phyloP scores from a whole-genome alignment of 2,888 invertebrate species.

The Chloroclystis v-ata region DNA sequence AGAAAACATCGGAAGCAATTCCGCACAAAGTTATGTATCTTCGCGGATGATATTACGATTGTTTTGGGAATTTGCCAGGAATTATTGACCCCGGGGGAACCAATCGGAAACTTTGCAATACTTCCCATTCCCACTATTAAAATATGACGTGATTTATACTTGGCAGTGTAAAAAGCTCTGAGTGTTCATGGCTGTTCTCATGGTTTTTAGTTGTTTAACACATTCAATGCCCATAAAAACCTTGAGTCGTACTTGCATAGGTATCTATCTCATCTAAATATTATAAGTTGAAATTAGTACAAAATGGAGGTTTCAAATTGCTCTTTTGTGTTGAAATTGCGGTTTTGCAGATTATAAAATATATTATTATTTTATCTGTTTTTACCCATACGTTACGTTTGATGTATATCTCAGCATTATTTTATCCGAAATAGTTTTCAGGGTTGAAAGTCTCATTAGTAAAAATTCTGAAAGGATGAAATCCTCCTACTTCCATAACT shows the following conservation, averaged over 20 bases:
- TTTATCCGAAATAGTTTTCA: not conserved
- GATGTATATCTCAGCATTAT: not conserved
- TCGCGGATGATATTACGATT: slow-evolving; percentile 56
- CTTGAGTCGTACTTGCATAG: too few species aligned
- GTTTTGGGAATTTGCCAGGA: slow-evolving; percentile 73
- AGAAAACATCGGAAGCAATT: slow-evolving; percentile 31
- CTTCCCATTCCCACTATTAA: slow-evolving; percentile 46
- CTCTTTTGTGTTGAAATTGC: too few species aligned
- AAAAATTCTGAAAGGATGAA: not conserved
- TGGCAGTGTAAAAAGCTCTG: slow-evolving; percentile 8
- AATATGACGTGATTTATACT: slow-evolving; percentile 45
- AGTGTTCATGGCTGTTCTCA: not conserved
- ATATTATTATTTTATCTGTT: too few species aligned
- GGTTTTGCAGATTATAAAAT: too few species aligned
- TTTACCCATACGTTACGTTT: too few species aligned
- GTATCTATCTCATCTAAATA: too few species aligned
- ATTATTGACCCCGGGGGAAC: slow-evolving; percentile 69
- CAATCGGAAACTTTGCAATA: slow-evolving; percentile 32
- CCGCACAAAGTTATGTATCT: slow-evolving; percentile 38
- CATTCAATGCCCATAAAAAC: too few species aligned
- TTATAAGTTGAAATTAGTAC: too few species aligned
- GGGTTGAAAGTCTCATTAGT: slow-evolving; percentile 4
- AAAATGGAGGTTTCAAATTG: too few species aligned
- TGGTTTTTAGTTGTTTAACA: not conserved
- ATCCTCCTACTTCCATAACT: slow-evolving; percentile 20